Conservation (phyloP, 2,797 vertebrate species). For the Sarcophilus harrisii region DNA sequence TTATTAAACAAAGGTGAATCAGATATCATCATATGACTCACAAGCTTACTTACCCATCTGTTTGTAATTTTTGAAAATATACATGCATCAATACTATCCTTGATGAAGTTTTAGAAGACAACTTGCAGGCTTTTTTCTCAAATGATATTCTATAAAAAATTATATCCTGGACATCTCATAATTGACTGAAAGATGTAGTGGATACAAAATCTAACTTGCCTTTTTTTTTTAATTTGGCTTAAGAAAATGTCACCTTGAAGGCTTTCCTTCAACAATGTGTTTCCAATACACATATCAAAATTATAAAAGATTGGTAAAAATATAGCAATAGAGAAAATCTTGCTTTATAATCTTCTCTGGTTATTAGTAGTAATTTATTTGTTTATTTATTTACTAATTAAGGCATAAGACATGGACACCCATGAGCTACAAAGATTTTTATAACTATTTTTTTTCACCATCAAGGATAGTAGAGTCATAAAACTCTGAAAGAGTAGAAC, state of each 20-base stretch:
- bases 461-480: background rate
- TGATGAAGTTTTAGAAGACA: background rate
- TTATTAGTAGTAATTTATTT: background rate
- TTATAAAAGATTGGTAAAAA: background rate
- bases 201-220: background rate
- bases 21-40: background rate
- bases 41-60: background rate
- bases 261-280: background rate
- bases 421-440: background rate
- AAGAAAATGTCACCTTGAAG: background rate
- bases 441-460: background rate
- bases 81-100: background rate
- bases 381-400: too few relatives aligned
- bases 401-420: background rate
- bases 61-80: background rate
- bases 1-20: background rate
- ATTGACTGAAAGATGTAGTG: background rate
- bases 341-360: background rate
- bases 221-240: background rate
- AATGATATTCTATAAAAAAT: background rate
- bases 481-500: background rate
- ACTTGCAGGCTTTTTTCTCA: background rate
- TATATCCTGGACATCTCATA: background rate
- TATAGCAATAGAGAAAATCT: background rate
- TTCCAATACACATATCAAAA: background rate